These are phyloP conservation scores for Aethes cnicana DNA, from an alignment of 2,888 invertebrate species.

Conservation along the genomic window DNA sequence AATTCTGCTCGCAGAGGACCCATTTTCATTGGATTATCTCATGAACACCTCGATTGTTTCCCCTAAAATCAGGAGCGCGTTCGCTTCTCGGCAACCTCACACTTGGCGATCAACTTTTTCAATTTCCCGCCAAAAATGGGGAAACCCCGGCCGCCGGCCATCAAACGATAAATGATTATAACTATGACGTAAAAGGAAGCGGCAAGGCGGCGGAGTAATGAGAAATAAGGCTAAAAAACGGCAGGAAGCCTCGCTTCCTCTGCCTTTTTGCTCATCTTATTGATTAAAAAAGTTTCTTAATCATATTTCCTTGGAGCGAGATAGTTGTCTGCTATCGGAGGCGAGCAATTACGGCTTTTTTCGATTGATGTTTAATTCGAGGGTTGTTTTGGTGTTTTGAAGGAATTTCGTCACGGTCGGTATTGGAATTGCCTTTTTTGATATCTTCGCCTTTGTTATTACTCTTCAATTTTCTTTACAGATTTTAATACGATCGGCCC, in stretches of 20 bases:
- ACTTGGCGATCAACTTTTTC: slow-evolving; percentile 64
- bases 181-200: slow-evolving; percentile 72
- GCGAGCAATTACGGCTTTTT: slow-evolving; percentile 21
- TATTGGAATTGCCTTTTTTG: too few relatives aligned
- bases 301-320: slow-evolving; percentile 57
- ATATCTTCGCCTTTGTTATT: too few relatives aligned
- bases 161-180: slow-evolving; percentile 80
- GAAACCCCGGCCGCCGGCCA: slow-evolving; percentile 57
- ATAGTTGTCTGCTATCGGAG: slow-evolving; percentile 45
- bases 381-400: slow-evolving; percentile 16
- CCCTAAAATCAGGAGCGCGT: neutral
- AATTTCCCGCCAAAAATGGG: slow-evolving; percentile 62
- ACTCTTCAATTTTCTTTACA: too few relatives aligned
- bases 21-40: neutral
- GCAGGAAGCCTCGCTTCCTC: slow-evolving; percentile 32
- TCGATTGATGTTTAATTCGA: slow-evolving; percentile 30
- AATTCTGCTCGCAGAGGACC: too few relatives aligned
- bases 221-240: slow-evolving; percentile 53
- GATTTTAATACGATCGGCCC: too few relatives aligned
- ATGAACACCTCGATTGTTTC: neutral
- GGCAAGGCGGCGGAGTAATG: slow-evolving; percentile 62
- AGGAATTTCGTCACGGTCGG: too few relatives aligned
- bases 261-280: slow-evolving; percentile 59
- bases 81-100: slow-evolving; percentile 2
- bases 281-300: slow-evolving; percentile 77